These are phyloP conservation scores for Thereva nobilitata DNA, from an alignment of 2,888 invertebrate species.

Conservation along the genomic window DNA sequence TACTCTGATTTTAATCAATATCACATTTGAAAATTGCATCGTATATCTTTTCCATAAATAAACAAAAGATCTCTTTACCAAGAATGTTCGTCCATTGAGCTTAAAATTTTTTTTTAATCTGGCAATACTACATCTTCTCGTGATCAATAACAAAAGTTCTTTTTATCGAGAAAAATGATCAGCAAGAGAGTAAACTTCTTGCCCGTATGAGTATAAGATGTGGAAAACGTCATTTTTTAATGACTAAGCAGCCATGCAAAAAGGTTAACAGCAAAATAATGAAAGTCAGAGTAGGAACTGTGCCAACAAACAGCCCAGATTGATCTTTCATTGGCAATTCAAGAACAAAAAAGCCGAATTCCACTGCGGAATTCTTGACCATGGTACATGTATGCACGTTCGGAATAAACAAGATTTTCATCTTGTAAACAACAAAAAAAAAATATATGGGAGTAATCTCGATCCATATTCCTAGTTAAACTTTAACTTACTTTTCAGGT, in stretches of 20 bases:
- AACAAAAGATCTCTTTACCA: no score
- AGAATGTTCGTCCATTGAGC: neutral
- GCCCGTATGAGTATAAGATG: neutral
- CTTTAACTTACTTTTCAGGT: no score
- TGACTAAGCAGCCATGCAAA: conserved; percentile 39
- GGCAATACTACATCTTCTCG: conserved; percentile 19
- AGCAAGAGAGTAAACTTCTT: conserved; percentile 26
- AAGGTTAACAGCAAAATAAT: conserved; percentile 42
- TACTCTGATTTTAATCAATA: no score
- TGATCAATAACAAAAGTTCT: conserved; percentile 25
- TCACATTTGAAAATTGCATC: no score
- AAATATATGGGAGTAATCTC: no score
- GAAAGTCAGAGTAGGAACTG: conserved; percentile 35
- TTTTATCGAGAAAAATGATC: conserved; percentile 18
- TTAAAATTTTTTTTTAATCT: conserved; percentile 15
- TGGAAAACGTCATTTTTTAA: conserved; percentile 29
- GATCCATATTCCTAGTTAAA: no score
- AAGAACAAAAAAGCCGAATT: conserved; percentile 14
- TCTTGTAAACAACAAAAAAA: no score
- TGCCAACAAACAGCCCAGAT: conserved; percentile 16
- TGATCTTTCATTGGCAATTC: conserved; percentile 20
- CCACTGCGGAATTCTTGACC: conserved; percentile 14
- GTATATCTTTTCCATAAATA: no score
- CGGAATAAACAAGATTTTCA: no score
- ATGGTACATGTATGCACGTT: conserved; percentile 1